These are phyloP conservation scores for Chloroclysta siterata DNA, from an alignment of 2,888 invertebrate species.

Conservation along the genomic window DNA sequence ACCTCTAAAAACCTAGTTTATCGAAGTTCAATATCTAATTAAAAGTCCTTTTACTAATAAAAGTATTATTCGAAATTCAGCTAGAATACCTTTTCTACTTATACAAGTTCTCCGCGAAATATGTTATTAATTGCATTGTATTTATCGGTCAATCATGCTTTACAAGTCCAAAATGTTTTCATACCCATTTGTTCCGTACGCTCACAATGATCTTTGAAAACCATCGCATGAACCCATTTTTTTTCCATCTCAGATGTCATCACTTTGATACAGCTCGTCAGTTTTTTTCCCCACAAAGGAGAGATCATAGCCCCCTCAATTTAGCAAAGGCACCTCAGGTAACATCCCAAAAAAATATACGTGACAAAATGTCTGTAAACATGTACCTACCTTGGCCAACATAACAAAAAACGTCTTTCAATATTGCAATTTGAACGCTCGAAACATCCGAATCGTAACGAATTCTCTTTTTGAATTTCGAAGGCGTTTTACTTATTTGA, in stretches of 20 bases:
- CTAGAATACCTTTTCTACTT: too few relatives aligned
- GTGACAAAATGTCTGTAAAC: conserved; percentile 85
- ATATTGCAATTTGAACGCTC: conserved; percentile 64
- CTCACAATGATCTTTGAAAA: conserved; percentile 32
- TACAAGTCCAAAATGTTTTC: conserved; percentile 21
- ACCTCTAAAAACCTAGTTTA: too few relatives aligned
- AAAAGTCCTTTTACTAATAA: too few relatives aligned
- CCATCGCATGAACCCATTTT: conserved; percentile 46
- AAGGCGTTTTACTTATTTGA: conserved; percentile 75
- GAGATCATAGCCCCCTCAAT: conserved; percentile 71
- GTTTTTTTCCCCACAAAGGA: conserved; percentile 61
- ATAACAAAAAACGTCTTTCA: conserved; percentile 61
- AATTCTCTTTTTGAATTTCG: conserved; percentile 68
- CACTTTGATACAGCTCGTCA: conserved; percentile 71
- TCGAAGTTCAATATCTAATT: too few relatives aligned
- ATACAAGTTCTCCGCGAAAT: neutral
- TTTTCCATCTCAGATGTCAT: conserved; percentile 67
- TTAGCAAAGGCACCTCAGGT: conserved; percentile 75
- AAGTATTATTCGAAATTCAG: too few relatives aligned
- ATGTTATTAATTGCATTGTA: conserved; percentile 9
- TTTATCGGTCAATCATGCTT: conserved; percentile 17
- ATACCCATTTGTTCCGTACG: conserved; percentile 24
- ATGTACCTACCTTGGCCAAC: conserved; percentile 76
- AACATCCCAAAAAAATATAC: conserved; percentile 72
- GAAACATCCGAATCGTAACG: conserved; percentile 68